Percentiles rank a stretch among this genome's conserved stretches.
These are phyloP conservation scores for Darevskia mixta DNA, from an alignment of 2,797 vertebrate species.

Conservation along the genomic window DNA sequence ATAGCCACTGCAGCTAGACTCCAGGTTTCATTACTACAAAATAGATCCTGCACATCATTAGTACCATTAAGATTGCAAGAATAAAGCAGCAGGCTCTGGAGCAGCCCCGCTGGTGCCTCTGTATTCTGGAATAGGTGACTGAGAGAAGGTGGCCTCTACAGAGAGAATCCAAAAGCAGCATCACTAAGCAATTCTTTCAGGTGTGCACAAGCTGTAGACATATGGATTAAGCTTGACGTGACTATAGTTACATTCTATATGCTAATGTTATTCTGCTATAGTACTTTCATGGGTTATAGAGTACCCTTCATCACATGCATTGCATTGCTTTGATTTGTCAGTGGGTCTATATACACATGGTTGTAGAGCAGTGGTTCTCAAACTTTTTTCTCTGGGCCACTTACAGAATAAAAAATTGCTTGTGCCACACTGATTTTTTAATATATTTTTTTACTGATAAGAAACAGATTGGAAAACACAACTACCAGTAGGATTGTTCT, in stretches of 20 bases:
- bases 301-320: neutral
- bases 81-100: neutral
- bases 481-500: too few species aligned
- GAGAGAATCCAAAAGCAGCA: neutral
- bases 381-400: too few species aligned
- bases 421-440: too few species aligned
- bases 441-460: too few species aligned
- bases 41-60: neutral
- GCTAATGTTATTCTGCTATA: neutral
- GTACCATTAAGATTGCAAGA: neutral
- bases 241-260: neutral
- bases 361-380: neutral
- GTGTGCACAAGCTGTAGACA: neutral
- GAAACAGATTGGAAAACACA: too few species aligned
- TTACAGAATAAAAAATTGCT: too few species aligned
- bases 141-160: neutral
- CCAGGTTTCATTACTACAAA: slow-evolving; percentile 34
- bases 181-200: neutral
- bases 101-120: neutral
- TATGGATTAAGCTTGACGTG: neutral
- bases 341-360: neutral
- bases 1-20: neutral
- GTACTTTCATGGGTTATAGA: neutral
- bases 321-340: neutral
- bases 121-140: neutral